Evolutionary conservation across 2,888 invertebrate species (phyloP).

Genomic region (Drosophila emarginata): DNA sequence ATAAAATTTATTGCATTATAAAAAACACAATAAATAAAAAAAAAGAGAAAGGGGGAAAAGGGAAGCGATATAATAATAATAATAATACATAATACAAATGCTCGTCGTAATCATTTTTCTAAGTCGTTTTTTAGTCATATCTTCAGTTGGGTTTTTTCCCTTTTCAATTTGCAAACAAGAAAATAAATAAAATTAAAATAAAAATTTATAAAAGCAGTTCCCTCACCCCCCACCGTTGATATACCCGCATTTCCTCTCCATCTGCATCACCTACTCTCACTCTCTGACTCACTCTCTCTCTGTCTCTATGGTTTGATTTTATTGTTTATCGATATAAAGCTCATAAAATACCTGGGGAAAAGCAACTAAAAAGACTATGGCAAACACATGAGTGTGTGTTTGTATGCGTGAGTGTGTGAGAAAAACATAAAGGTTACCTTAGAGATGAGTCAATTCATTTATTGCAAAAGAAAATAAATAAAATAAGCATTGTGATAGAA

Average conservation of each 20-base stretch:
- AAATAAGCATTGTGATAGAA: neutral
- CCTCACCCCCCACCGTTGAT: neutral
- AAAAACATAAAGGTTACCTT: slow-evolving; percentile 14
- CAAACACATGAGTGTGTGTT: slow-evolving; percentile 34
- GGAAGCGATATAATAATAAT: slow-evolving; percentile 2
- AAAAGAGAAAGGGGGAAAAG: slow-evolving; percentile 1
- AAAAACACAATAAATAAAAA: slow-evolving; percentile 45
- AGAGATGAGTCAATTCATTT: slow-evolving; percentile 37
- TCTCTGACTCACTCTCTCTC: neutral
- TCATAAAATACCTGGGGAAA: slow-evolving; percentile 64
- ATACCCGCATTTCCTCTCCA: neutral
- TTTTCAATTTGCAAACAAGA: slow-evolving; percentile 69
- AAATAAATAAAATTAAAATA: slow-evolving; percentile 71
- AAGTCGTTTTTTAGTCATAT: slow-evolving; percentile 26
- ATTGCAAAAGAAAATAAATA: neutral
- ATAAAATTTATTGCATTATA: slow-evolving; percentile 78
- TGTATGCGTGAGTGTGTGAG: slow-evolving; percentile 4
- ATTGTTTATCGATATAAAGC: slow-evolving; percentile 71
- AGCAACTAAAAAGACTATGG: slow-evolving; percentile 34
- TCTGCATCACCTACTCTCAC: neutral
- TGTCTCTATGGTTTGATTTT: slow-evolving; percentile 50
- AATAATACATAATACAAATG: slow-evolving; percentile 41
- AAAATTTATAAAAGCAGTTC: slow-evolving; percentile 49
- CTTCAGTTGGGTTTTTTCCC: slow-evolving; percentile 35
- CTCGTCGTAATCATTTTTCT: slow-evolving; percentile 61